Evolutionary conservation across 2,888 invertebrate genomes (phyloP).

Genomic region (Aphrophora alni): DNA sequence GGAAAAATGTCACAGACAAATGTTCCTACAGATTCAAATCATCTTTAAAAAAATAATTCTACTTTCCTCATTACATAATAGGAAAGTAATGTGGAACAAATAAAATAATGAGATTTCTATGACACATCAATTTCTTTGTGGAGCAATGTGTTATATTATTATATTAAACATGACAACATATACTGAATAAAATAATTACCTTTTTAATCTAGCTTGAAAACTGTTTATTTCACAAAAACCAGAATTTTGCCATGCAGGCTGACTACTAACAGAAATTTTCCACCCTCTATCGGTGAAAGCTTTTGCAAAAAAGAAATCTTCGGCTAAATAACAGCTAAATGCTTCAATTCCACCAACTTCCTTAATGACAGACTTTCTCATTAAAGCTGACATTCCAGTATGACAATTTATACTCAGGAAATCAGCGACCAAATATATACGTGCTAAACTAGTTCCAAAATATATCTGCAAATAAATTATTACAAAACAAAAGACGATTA

Average conservation of each 20-base stretch:
- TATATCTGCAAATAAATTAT: conserved; percentile 66
- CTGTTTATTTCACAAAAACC: conserved; percentile 85
- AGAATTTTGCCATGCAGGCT: conserved; percentile 95
- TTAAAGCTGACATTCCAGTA: conserved; percentile 97
- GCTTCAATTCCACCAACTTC: conserved; percentile 89
- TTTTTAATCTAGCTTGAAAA: conserved; percentile 69
- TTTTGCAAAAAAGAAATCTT: conserved; percentile 98
- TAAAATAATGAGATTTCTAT: too few species aligned
- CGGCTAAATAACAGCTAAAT: conserved; percentile 95
- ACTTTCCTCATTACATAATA: too few species aligned
- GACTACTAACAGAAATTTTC: conserved; percentile 87
- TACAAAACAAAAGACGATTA: too few species aligned
- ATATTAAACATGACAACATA: too few species aligned
- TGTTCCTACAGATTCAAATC: too few species aligned
- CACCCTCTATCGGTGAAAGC: conserved; percentile 87
- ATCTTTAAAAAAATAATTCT: too few species aligned
- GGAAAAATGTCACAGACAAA: too few species aligned
- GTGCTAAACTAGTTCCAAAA: conserved; percentile 96
- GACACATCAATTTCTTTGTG: too few species aligned
- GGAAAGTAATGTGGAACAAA: too few species aligned
- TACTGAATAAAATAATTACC: conserved; percentile 33
- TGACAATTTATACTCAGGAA: conserved; percentile 93
- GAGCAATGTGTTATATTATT: too few species aligned
- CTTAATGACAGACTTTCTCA: conserved; percentile 88
- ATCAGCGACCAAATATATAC: conserved; percentile 94